A percentile compares a stretch with the other conserved stretches of the same genome.
Conservation (phyloP, 1,140 invertebrate species). For the Lucilia cuprina region DNA sequence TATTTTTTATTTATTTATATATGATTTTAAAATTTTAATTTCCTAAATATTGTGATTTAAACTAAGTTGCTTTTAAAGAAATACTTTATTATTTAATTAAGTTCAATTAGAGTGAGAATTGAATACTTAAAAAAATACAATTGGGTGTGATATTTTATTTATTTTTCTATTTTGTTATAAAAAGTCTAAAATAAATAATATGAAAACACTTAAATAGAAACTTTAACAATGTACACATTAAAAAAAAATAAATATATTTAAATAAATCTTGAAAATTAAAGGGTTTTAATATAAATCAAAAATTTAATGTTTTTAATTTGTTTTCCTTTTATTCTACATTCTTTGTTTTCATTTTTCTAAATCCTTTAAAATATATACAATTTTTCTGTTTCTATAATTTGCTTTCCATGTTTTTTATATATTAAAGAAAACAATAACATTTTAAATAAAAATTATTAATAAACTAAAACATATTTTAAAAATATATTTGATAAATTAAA, state of each 20-base stretch:
- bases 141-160: slow-evolving; percentile 20
- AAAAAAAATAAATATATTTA: not conserved
- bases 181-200: not conserved
- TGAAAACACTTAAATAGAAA: not conserved
- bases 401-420: not conserved
- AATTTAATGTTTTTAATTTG: not conserved
- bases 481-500: too few species aligned
- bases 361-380: not conserved
- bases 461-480: too few species aligned
- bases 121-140: not conserved
- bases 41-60: slow-evolving; percentile 27
- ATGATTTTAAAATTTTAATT: not conserved
- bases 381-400: not conserved
- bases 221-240: not conserved
- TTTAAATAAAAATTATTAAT: too few species aligned
- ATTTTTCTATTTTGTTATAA: slow-evolving; percentile 19
- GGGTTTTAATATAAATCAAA: too few species aligned
- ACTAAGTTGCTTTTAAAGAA: slow-evolving; percentile 10
- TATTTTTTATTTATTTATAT: not conserved
- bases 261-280: not conserved
- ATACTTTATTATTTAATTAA: not conserved
- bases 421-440: too few species aligned
- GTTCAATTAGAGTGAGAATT: slow-evolving; percentile 2
- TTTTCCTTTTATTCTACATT: not conserved
- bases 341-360: not conserved